Evolutionary conservation across 2,888 invertebrate genomes (phyloP).

Genomic region (Macroteleia sp.): DNA sequence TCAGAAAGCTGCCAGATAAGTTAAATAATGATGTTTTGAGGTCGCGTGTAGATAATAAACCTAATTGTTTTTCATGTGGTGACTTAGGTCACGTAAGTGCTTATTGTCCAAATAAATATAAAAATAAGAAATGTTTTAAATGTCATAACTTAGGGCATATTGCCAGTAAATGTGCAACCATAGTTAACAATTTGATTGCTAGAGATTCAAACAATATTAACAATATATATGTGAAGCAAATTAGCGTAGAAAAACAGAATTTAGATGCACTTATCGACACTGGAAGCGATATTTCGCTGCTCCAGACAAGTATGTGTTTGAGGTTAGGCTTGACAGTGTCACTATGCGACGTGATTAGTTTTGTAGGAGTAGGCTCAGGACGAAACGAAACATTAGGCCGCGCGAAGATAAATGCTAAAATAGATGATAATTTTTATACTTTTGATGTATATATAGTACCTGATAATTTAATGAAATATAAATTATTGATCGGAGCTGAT

Average conservation of each 20-base stretch:
- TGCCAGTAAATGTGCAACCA: not conserved
- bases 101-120: not conserved
- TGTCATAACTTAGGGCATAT: slow-evolving; percentile 9
- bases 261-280: slow-evolving; percentile 3
- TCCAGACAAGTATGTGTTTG: not conserved
- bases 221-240: not conserved
- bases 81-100: slow-evolving; percentile 5
- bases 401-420: slow-evolving; percentile 21
- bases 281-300: not conserved
- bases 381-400: not conserved
- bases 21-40: not conserved
- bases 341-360: not conserved
- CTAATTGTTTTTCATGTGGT: slow-evolving; percentile 12
- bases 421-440: slow-evolving; percentile 38
- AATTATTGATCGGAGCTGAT: not conserved
- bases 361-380: not conserved
- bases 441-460: not conserved
- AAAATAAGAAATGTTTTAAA: slow-evolving; percentile 3
- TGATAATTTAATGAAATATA: slow-evolving; percentile 2
- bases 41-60: not conserved
- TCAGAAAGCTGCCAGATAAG: not conserved
- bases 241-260: not conserved
- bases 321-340: slow-evolving; percentile 8
- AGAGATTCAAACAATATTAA: not conserved
- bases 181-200: not conserved